phyloP scores from a whole-genome alignment of 2,113 vertebrate species.

The Melanostigma gelatinosum region DNA sequence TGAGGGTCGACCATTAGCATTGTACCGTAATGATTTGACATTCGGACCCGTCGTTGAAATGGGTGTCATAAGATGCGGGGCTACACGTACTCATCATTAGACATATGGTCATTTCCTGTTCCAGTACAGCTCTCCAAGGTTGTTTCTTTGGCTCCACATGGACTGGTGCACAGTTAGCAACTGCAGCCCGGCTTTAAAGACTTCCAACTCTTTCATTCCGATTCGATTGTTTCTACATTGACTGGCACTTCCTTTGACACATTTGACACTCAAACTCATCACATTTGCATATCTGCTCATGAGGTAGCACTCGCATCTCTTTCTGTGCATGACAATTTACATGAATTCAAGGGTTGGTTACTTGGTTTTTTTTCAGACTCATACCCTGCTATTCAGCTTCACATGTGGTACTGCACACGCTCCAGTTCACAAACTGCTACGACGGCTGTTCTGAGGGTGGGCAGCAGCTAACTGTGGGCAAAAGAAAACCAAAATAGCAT shows the following conservation, averaged over 20 bases:
- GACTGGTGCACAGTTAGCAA: slow-evolving; percentile 4
- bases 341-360: slow-evolving; percentile 26
- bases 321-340: slow-evolving; percentile 34
- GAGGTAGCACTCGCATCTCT: slow-evolving; percentile 31
- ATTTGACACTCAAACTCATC: slow-evolving; percentile 49
- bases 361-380: slow-evolving; percentile 33
- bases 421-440: slow-evolving; percentile 49
- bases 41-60: slow-evolving; percentile 8
- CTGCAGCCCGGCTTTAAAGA: slow-evolving; percentile 37
- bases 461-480: slow-evolving; percentile 35
- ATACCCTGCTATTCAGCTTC: slow-evolving; percentile 32
- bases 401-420: slow-evolving; percentile 49
- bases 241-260: slow-evolving; percentile 49
- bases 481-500: slow-evolving; percentile 45
- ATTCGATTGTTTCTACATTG: slow-evolving; percentile 11
- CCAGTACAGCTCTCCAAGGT: not conserved
- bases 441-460: slow-evolving; percentile 48
- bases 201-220: slow-evolving; percentile 26
- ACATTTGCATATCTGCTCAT: slow-evolving; percentile 53
- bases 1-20: slow-evolving; percentile 10
- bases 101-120: slow-evolving; percentile 30
- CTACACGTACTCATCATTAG: slow-evolving; percentile 9
- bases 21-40: slow-evolving; percentile 1
- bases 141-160: slow-evolving; percentile 9
- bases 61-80: slow-evolving; percentile 11